phyloP scores from a whole-genome alignment of 2,113 vertebrate genomes.

The Crotalus viridis region DNA sequence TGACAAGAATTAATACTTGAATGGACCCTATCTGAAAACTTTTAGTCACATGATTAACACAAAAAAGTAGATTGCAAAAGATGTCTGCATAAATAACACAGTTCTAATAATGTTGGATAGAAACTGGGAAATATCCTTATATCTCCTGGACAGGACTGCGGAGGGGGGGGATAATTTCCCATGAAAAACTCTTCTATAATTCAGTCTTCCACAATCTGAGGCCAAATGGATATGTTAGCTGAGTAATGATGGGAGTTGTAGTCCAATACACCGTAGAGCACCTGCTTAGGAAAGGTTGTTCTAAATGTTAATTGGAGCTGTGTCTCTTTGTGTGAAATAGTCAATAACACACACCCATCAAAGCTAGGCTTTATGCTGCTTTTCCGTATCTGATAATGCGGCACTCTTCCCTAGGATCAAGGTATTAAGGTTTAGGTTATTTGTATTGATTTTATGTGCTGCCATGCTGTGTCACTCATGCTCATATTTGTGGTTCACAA shows the following conservation, averaged over 20 bases:
- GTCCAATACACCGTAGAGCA: background rate
- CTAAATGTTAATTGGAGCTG: conserved; percentile 83
- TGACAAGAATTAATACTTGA: background rate
- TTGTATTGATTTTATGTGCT: conserved; percentile 99
- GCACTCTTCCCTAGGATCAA: conserved; percentile 94
- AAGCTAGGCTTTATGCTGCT: conserved; percentile 68
- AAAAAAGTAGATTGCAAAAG: background rate
- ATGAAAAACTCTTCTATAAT: conserved; percentile 58
- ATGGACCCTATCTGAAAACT: background rate
- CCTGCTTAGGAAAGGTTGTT: conserved; percentile 55
- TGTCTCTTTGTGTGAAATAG: conserved; percentile 72
- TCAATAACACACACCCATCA: conserved; percentile 81
- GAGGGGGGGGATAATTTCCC: background rate
- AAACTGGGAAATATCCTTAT: background rate
- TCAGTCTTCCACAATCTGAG: background rate
- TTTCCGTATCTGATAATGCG: conserved; percentile 83
- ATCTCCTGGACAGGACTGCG: background rate
- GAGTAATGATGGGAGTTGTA: background rate
- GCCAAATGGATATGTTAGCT: background rate
- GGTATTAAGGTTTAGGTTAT: conserved; percentile 99
- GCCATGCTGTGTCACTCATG: conserved; percentile 85
- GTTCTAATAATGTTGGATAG: background rate
- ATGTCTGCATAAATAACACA: background rate
- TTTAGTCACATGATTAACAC: background rate
- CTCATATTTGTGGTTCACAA: conserved; percentile 98